phyloP scores from a whole-genome alignment of 2,797 vertebrate genomes.

The Botia kubotai region DNA sequence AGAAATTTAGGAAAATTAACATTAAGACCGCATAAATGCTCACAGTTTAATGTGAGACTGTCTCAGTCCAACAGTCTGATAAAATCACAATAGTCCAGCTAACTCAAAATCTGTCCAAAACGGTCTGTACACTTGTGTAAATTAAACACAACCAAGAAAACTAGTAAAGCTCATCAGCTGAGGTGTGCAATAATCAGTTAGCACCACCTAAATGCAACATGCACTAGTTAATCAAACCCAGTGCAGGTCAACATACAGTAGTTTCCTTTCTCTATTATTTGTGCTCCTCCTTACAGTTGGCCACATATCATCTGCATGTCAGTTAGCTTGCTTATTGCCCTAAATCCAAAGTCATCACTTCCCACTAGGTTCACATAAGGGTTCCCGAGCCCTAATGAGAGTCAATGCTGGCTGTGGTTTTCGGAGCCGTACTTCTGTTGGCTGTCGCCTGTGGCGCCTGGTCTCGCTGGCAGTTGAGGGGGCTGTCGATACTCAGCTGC shows the following conservation, averaged over 20 bases:
- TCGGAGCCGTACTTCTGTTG: slow-evolving; percentile 38
- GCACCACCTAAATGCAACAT: not conserved
- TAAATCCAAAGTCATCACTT: slow-evolving; percentile 31
- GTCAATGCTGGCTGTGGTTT: slow-evolving; percentile 38
- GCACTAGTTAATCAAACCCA: not conserved
- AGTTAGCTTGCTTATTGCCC: slow-evolving; percentile 8
- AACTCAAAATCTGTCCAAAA: not conserved
- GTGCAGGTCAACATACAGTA: not conserved
- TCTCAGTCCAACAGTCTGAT: too few species aligned
- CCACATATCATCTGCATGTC: not conserved
- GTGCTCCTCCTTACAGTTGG: not conserved
- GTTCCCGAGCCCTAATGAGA: slow-evolving; percentile 38
- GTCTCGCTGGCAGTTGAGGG: slow-evolving; percentile 40
- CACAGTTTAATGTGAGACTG: too few species aligned
- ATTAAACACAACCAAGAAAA: not conserved
- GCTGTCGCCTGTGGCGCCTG: slow-evolving; percentile 45
- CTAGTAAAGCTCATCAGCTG: not conserved
- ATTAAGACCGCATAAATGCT: too few species aligned
- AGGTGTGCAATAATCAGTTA: not conserved
- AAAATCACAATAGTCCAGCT: too few species aligned
- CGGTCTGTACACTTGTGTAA: not conserved
- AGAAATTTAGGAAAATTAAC: too few species aligned
- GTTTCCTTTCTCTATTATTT: not conserved
- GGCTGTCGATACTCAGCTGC: slow-evolving; percentile 43
- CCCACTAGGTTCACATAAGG: slow-evolving; percentile 18